phyloP scores from a whole-genome alignment of 2,113 vertebrate species.

The Cyanoramphus novaezelandiae region DNA sequence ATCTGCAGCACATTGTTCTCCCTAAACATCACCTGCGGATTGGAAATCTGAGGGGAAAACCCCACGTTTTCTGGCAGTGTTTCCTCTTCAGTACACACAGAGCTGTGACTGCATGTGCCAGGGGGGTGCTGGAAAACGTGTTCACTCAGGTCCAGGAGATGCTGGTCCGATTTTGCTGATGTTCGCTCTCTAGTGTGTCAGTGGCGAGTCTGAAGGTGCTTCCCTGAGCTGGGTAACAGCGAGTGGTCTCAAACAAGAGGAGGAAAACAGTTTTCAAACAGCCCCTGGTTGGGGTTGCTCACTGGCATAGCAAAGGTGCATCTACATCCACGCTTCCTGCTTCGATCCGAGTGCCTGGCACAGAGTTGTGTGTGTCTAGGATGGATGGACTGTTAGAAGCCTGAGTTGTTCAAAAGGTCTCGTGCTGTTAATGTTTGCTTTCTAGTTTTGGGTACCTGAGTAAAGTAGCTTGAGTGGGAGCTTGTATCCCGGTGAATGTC shows the following conservation, averaged over 20 bases:
- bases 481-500: not conserved
- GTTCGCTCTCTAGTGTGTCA: not conserved
- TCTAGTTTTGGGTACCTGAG: not conserved
- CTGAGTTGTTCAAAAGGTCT: not conserved
- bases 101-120: accelerated
- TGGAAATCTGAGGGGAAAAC: not conserved
- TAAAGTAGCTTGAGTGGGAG: not conserved
- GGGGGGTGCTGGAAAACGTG: not conserved
- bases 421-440: not conserved
- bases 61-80: accelerated
- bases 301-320: not conserved
- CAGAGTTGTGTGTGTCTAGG: not conserved
- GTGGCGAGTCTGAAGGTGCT: accelerated
- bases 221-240: not conserved
- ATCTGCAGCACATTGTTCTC: not conserved
- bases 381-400: not conserved
- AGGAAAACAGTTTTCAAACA: not conserved
- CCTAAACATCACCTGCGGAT: not conserved
- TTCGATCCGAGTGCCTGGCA: accelerated
- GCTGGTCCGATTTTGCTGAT: accelerated
- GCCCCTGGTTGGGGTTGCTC: not conserved
- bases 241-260: not conserved
- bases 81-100: not conserved
- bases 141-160: accelerated
- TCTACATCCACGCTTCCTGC: not conserved